Conservation (phyloP, 2,113 vertebrate genomes). For the Carassius carassius region DNA sequence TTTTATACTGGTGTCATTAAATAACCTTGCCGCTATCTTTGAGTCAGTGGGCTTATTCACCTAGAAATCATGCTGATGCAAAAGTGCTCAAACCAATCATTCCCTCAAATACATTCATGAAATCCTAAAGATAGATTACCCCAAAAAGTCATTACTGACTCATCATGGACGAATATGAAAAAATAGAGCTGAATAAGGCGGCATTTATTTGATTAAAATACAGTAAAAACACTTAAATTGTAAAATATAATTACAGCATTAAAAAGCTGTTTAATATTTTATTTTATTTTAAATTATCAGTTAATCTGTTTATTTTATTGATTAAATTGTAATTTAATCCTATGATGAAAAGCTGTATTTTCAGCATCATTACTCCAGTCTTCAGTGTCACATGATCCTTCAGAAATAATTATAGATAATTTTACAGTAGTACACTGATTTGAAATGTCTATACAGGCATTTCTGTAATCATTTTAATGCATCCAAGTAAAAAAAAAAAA, state of each 20-base stretch:
- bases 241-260: neutral
- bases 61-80: constrained; percentile 4
- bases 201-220: too few relatives aligned
- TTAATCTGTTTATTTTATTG: neutral
- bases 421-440: neutral
- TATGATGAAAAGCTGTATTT: neutral
- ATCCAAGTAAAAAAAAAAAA: too few relatives aligned
- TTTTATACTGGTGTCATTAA: constrained; percentile 13
- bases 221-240: too few relatives aligned
- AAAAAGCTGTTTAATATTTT: neutral
- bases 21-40: neutral
- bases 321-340: neutral
- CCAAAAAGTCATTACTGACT: neutral
- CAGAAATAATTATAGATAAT: neutral
- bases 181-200: neutral
- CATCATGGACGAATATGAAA: neutral
- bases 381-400: neutral
- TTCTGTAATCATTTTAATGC: too few relatives aligned
- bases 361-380: neutral
- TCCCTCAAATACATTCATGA: neutral
- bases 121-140: neutral
- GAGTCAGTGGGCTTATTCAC: neutral
- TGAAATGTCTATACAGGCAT: neutral
- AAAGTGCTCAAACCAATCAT: constrained; percentile 1
- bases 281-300: neutral